phyloP scores from a whole-genome alignment of 1,140 invertebrate genomes.

The Drosophila persimilis region DNA sequence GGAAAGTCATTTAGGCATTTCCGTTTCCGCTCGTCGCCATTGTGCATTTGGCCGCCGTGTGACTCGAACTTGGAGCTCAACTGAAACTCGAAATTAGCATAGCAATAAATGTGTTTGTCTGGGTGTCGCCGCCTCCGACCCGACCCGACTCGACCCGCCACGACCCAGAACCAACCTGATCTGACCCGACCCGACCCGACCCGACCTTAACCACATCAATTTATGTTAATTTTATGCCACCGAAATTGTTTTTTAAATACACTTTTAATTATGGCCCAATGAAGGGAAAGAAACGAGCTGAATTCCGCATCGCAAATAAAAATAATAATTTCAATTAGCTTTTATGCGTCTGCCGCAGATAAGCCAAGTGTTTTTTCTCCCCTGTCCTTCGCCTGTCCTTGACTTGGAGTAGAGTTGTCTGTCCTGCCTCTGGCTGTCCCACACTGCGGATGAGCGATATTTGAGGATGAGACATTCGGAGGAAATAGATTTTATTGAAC shows the following conservation, averaged over 20 bases:
- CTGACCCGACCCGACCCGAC: slow-evolving; percentile 25
- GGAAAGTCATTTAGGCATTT: slow-evolving; percentile 80
- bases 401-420: background rate
- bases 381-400: background rate
- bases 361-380: slow-evolving; percentile 5
- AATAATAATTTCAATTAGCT: slow-evolving; percentile 60
- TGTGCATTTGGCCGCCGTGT: slow-evolving; percentile 65
- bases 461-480: no score
- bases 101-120: slow-evolving; percentile 71
- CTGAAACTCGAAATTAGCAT: slow-evolving; percentile 59
- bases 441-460: no score
- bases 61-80: slow-evolving; percentile 44
- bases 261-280: slow-evolving; percentile 72
- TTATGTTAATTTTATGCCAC: slow-evolving; percentile 69
- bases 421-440: no score
- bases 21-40: slow-evolving; percentile 73
- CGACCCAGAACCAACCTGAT: background rate
- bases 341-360: slow-evolving; percentile 48
- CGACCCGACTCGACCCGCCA: slow-evolving; percentile 1
- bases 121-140: slow-evolving; percentile 47
- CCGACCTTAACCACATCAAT: slow-evolving; percentile 64
- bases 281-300: slow-evolving; percentile 28
- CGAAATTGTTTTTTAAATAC: slow-evolving; percentile 80
- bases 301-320: slow-evolving; percentile 33
- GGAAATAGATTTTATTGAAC: no score